Evolutionary conservation across 2,113 vertebrate genomes (phyloP).

Genomic region (Candoia aspera): DNA sequence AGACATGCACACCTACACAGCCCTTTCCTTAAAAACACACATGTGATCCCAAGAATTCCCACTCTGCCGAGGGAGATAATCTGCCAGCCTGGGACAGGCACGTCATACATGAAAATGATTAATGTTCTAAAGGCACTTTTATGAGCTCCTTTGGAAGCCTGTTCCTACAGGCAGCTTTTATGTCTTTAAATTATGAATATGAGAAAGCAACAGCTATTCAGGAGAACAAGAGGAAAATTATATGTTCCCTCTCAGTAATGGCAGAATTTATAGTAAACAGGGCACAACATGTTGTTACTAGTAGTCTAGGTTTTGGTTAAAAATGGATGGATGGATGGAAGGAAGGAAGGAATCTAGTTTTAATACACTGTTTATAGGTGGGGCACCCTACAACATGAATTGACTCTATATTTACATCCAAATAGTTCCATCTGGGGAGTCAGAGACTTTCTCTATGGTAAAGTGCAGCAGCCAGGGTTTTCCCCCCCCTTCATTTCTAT

Average conservation of each 20-base stretch:
- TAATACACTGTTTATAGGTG: background rate
- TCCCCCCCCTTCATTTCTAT: background rate
- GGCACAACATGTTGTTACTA: background rate
- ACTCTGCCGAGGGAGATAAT: background rate
- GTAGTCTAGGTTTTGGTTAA: background rate
- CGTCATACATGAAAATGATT: background rate
- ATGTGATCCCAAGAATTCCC: background rate
- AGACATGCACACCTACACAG: background rate
- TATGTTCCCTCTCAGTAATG: background rate
- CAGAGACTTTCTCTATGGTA: background rate
- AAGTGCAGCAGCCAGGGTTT: background rate
- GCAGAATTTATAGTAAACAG: background rate
- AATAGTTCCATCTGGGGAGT: background rate
- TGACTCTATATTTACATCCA: background rate
- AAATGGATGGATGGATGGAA: too few relatives aligned
- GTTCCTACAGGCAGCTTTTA: background rate
- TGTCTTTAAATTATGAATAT: background rate
- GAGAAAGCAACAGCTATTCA: background rate
- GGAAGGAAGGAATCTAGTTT: background rate
- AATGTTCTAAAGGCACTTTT: background rate
- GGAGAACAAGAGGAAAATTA: slow-evolving; percentile 2
- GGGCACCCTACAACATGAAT: background rate
- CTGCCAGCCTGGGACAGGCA: background rate
- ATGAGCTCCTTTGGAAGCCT: background rate
- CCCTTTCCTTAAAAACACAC: background rate